Evolutionary conservation across 2,888 invertebrate species (phyloP).

Genomic region (Hypena proboscidalis): DNA sequence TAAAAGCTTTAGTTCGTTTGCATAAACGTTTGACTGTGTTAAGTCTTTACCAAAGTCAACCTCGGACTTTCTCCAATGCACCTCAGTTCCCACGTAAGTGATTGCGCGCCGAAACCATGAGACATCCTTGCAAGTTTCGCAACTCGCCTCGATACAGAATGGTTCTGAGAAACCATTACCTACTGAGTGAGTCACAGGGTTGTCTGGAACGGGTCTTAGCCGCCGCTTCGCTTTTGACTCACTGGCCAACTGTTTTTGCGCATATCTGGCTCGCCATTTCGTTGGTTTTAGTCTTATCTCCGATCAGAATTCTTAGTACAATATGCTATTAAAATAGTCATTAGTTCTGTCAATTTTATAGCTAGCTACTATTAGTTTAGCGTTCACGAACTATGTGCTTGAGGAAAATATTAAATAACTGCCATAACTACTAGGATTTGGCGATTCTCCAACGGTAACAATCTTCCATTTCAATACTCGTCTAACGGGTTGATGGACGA

Average conservation of each 20-base stretch:
- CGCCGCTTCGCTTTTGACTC: constrained; percentile 46
- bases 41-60: constrained; percentile 12
- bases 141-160: constrained; percentile 61
- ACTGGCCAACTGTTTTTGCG: constrained; percentile 38
- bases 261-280: constrained; percentile 16
- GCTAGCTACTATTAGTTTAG: not conserved
- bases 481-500: constrained; percentile 22
- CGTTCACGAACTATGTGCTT: not conserved
- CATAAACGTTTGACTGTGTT: not conserved
- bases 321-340: not conserved
- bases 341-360: not conserved
- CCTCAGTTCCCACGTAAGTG: constrained; percentile 48
- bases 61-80: constrained; percentile 47
- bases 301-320: not conserved
- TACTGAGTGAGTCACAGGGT: constrained; percentile 51
- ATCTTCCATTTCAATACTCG: constrained; percentile 27
- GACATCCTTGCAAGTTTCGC: constrained; percentile 65
- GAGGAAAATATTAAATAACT: constrained; percentile 1
- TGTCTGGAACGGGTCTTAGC: constrained; percentile 68
- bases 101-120: constrained; percentile 48
- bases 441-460: constrained; percentile 22
- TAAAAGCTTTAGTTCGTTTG: too few species aligned
- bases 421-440: constrained; percentile 1
- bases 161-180: constrained; percentile 68
- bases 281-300: constrained; percentile 4